phyloP scores from a whole-genome alignment of 2,113 vertebrate genomes.

The Climacteris rufus region DNA sequence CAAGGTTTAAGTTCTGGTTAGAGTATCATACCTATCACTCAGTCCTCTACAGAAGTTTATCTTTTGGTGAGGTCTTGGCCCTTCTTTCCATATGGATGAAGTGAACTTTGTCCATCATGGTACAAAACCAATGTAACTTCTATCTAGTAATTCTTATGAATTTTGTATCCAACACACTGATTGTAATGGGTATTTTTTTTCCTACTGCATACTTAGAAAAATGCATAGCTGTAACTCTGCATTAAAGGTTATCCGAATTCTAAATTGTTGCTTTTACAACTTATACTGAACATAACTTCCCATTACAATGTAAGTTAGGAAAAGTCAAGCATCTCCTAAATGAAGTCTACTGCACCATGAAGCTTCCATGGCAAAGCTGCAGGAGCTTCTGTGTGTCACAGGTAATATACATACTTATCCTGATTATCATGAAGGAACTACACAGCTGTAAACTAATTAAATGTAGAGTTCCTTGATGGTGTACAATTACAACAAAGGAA shows the following conservation, averaged over 20 bases:
- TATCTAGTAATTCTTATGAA: background rate
- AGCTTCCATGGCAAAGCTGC: background rate
- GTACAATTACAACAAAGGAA: background rate
- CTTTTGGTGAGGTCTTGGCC: background rate
- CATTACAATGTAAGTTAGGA: background rate
- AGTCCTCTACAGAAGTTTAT: background rate
- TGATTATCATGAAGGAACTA: background rate
- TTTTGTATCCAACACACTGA: background rate
- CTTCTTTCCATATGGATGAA: background rate
- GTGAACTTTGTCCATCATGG: background rate
- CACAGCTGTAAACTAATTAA: background rate
- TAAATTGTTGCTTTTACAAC: background rate
- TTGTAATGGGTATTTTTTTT: background rate
- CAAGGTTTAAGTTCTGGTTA: background rate
- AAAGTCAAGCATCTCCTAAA: background rate
- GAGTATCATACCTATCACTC: background rate
- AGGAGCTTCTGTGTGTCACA: background rate
- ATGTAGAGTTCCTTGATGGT: background rate
- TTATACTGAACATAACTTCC: background rate
- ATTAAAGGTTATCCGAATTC: background rate
- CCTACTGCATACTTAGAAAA: background rate
- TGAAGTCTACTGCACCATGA: background rate
- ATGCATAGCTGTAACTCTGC: background rate
- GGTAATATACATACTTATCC: background rate
- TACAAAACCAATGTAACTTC: background rate